These are phyloP conservation scores for Muntiacus muntjak DNA, from an alignment of 2,113 vertebrate species.

Conservation along the genomic window DNA sequence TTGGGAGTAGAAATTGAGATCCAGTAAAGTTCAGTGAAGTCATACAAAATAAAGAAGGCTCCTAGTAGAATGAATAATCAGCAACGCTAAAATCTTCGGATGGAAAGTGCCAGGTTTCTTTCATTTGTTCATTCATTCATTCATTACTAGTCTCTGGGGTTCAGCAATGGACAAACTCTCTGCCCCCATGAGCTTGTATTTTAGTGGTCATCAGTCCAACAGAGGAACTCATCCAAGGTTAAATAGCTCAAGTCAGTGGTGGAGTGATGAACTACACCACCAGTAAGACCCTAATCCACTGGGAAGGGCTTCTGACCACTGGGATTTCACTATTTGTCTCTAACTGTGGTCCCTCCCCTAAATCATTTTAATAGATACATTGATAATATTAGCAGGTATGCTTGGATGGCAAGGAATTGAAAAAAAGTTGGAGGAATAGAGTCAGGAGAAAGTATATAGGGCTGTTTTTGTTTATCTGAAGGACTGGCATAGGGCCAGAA, in stretches of 20 bases:
- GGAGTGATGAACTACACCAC: neutral
- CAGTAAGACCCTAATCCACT: neutral
- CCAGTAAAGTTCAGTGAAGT: neutral
- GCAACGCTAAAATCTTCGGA: neutral
- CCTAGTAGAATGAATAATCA: neutral
- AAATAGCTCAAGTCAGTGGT: neutral
- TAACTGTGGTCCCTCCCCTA: neutral
- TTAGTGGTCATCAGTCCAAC: neutral
- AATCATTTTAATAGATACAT: neutral
- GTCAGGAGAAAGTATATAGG: neutral
- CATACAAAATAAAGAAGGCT: neutral
- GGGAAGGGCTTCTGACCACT: neutral
- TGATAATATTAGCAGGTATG: neutral
- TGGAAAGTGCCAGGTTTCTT: neutral
- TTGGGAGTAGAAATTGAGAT: neutral
- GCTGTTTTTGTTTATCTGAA: neutral
- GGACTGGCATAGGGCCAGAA: neutral
- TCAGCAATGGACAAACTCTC: neutral
- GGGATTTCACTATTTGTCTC: neutral
- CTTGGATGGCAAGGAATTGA: neutral
- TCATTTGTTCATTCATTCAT: neutral
- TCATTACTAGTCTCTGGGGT: neutral
- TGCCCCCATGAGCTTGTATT: neutral
- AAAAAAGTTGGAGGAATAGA: neutral
- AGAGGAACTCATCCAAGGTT: neutral